Conservation (phyloP, 2,113 vertebrate species). For the Acanthochromis polyacanthus region DNA sequence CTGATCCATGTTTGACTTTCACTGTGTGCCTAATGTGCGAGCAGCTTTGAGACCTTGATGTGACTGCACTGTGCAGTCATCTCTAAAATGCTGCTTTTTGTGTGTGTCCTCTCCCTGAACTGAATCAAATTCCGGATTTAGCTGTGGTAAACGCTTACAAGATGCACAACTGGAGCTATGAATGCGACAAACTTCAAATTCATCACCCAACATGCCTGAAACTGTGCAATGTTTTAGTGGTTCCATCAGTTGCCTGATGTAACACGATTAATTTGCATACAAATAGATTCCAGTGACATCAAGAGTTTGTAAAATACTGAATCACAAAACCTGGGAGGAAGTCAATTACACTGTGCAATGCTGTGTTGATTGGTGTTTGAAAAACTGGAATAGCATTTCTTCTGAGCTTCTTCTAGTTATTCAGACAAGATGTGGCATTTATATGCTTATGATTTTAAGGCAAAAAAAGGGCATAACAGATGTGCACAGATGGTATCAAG, state of each 20-base stretch:
- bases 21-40: neutral
- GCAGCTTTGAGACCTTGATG: neutral
- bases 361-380: conserved; percentile 41
- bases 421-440: conserved; percentile 46
- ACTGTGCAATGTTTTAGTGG: conserved; percentile 18
- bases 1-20: conserved; percentile 8
- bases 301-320: conserved; percentile 32
- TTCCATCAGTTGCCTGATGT: conserved; percentile 33
- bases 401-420: conserved; percentile 15
- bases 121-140: neutral
- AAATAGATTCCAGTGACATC: conserved; percentile 54
- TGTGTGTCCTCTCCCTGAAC: neutral
- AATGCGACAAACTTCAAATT: conserved; percentile 42
- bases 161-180: conserved; percentile 5
- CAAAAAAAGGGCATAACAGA: conserved; percentile 24
- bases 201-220: conserved; percentile 32
- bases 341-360: conserved; percentile 29
- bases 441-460: conserved; percentile 38
- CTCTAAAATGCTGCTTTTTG: neutral
- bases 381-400: conserved; percentile 17
- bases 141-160: neutral
- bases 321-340: conserved; percentile 24
- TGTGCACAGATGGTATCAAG: conserved; percentile 35
- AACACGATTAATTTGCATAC: conserved; percentile 56
- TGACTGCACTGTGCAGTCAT: neutral